phyloP scores from a whole-genome alignment of 2,113 vertebrate genomes.

The Crotalus horridus region DNA sequence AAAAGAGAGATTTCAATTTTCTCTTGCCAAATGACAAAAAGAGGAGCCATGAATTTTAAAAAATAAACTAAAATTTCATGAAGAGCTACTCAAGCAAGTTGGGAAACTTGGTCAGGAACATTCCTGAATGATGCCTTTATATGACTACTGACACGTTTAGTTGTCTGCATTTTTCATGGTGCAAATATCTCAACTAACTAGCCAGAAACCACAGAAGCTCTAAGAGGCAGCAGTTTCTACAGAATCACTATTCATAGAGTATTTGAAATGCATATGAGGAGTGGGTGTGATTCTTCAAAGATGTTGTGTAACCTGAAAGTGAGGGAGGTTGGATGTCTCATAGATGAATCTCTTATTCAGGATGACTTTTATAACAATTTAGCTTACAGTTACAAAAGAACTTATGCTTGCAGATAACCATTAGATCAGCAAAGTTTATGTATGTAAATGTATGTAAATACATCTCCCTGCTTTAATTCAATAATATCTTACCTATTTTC shows the following conservation, averaged over 20 bases:
- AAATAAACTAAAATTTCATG: neutral
- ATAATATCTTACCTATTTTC: neutral
- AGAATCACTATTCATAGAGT: neutral
- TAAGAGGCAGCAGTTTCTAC: neutral
- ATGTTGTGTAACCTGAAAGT: neutral
- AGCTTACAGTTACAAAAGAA: neutral
- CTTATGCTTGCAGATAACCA: neutral
- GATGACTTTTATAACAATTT: neutral
- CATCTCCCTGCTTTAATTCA: neutral
- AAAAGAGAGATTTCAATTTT: neutral
- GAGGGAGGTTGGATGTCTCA: neutral
- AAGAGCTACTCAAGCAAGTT: neutral
- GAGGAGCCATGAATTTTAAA: neutral
- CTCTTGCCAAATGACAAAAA: neutral
- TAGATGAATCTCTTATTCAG: neutral
- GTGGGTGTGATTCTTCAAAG: neutral
- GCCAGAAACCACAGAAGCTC: neutral
- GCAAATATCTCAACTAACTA: neutral
- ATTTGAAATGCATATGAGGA: neutral
- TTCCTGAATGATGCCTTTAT: neutral
- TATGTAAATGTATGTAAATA: neutral
- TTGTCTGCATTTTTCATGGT: neutral
- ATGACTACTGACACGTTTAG: neutral
- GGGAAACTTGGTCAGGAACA: neutral
- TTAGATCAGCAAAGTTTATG: neutral